Evolutionary conservation across 2,797 vertebrate species (phyloP), one percentile per base, ranked within the genome.

Genomic region (Helicolenus hilgendorfi): DNA sequence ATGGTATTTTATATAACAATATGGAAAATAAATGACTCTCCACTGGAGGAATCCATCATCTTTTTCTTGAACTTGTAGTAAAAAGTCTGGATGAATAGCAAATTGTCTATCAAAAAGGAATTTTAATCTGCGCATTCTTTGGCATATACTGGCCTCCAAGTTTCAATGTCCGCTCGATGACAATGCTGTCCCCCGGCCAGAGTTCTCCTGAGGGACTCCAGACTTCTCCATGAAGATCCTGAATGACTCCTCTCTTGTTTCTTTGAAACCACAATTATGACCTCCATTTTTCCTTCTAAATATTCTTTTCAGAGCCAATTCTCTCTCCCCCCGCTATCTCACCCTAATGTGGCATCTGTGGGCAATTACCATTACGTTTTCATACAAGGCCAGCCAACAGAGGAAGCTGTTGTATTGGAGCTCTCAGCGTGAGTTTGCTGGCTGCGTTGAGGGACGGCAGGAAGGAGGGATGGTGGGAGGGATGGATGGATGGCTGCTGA

Each of bases 401-500:
- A 97, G 96, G 96, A 97, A 97, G 95, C 95, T 86, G 93, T 95
- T 96, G 93, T 96, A n/a, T 82, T 90, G 89, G 91, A 53, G 77
- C 87, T 89, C 92, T 56, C 93, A 95, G 95, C 90, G 13, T 92
- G 94, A 88, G 82, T 79, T 65, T 67, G 35, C 68, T 89, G 89
- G 87, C 87, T 69, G 65, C 31, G 88, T 72, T 36, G 85, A 76
- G 45, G 79, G 84, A 59, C 10, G 22, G 62, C 86, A 88, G 90
- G 89, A 89, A 92, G 92, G 88, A 90, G 91, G 77, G 83, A 84
- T 49, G 69, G 85, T 11, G 62, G 82, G 83, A 75, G 83, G 83
- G 80, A 75, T 73, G 79, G 80, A 75, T 73, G 79, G 84, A 88
- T 58, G 83, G 74, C 75, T 73, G 81, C 75, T 89, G 82, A 91